Evolutionary conservation across 2,888 invertebrate species (phyloP).

Genomic region (Cenopis cana): DNA sequence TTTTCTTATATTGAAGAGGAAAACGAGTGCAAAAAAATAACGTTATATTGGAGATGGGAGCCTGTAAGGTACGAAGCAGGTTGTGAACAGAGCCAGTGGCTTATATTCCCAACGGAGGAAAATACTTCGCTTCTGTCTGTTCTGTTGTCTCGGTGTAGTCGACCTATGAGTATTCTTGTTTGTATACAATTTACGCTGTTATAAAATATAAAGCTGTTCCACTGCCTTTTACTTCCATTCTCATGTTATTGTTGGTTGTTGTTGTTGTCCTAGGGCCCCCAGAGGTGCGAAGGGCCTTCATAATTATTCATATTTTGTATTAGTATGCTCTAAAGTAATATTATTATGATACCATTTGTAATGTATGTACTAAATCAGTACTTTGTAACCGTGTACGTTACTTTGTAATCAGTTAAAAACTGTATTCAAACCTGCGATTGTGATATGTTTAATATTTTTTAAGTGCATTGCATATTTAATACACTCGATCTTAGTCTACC

Average conservation of each 20-base stretch:
- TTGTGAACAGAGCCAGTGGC: neutral
- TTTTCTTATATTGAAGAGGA: neutral
- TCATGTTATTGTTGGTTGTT: neutral
- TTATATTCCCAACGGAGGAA: conserved; percentile 5
- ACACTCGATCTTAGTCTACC: no score
- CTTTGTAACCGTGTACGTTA: no score
- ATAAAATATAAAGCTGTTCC: neutral
- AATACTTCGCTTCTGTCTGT: conserved; percentile 6
- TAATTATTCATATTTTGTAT: no score
- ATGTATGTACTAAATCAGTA: no score
- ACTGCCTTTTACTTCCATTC: neutral
- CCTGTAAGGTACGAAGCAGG: neutral
- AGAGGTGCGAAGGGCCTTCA: no score
- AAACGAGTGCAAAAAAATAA: neutral
- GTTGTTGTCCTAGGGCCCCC: no score
- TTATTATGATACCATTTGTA: no score
- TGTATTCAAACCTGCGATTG: no score
- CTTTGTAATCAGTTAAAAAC: no score
- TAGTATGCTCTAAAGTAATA: no score
- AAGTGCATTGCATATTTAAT: no score
- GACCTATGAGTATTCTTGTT: neutral
- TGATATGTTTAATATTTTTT: no score
- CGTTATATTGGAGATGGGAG: neutral
- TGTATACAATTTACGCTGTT: neutral
- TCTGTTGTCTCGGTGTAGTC: conserved; percentile 13